Base-by-base conservation (phyloP, 2,113 vertebrate species). In the Choloepus hoffmanni region DNA sequence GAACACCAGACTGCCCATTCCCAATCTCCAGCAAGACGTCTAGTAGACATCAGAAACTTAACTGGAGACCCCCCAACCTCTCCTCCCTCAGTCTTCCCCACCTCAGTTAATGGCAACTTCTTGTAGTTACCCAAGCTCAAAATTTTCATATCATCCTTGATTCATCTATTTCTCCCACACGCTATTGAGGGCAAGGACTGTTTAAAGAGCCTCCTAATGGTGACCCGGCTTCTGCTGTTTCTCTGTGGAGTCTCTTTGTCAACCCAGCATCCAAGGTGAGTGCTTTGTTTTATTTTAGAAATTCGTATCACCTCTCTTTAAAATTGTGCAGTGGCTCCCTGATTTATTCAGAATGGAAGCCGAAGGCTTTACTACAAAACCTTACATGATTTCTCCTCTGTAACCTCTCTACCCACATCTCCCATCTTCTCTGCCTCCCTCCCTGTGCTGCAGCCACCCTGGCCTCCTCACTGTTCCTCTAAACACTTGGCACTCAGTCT, bases 361-460 rank as follows among this genome's bases (percentile, higher is more conserved):
- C 79, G 72, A 63, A 40, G 45, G 36, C 53, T 53, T 62, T n/a
- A 33, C 1, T 0, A 58, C 7, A 26, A 24, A n/a, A 50, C 53
- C 43, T 8, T 63, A 65, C 15, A n/a, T 1, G 18, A 28, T 1
- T 58, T 2, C 7, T 50, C 11, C 30, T 65, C 14, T 2, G 1
- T 4, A 28, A 82, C 65, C 50, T 23, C 53, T 65, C 82, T 63
- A 15, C n/a, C 8, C 28, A 28, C 30, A 2, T 28, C 45, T 40
- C 62, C 62, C 58, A 60, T 11, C 19, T 62, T 12, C n/a, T 65
- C 72, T 26, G 18, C 48, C 70, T 58, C 8, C 9, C 9, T 84
- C 40, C 23, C 40, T 6, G 33, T 48, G 9, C 76, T 5, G 5
- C 30, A 36, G 67, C 33, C 40, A 48, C 70, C 16, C 21, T 28